Evolutionary conservation across 2,797 vertebrate genomes (phyloP).

Genomic region (Octomys mimax): DNA sequence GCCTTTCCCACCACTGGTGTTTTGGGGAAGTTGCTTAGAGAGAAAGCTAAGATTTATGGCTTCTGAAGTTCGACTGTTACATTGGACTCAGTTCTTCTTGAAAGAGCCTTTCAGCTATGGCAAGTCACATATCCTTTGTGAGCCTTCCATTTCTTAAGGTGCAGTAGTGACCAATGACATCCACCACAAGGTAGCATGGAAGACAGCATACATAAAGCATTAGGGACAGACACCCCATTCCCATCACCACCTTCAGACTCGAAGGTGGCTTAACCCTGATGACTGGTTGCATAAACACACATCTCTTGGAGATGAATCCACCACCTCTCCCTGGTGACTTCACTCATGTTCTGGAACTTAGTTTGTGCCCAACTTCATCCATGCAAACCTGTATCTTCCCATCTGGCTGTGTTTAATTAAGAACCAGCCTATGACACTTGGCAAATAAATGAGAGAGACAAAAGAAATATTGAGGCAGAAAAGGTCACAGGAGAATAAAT

Average conservation of each 20-base stretch:
- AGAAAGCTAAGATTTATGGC: background rate
- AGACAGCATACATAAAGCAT: background rate
- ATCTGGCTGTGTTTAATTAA: too few species aligned
- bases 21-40: background rate
- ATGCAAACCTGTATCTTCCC: background rate
- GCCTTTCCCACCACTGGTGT: background rate
- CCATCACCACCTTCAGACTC: background rate
- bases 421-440: background rate
- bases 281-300: too few species aligned
- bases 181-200: background rate
- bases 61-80: background rate
- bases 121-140: background rate
- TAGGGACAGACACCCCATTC: background rate
- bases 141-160: background rate
- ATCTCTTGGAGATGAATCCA: background rate
- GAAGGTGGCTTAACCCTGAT: background rate
- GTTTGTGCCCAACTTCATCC: background rate
- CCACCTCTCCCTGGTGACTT: background rate
- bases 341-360: background rate
- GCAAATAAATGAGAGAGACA: background rate
- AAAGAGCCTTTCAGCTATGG: background rate
- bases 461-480: slow-evolving; percentile 42
- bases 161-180: background rate
- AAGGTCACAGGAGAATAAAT: slow-evolving; percentile 39
- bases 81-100: background rate